Conservation (phyloP, 92 coral and sea anemone species). For the Heliopora coerulea region DNA sequence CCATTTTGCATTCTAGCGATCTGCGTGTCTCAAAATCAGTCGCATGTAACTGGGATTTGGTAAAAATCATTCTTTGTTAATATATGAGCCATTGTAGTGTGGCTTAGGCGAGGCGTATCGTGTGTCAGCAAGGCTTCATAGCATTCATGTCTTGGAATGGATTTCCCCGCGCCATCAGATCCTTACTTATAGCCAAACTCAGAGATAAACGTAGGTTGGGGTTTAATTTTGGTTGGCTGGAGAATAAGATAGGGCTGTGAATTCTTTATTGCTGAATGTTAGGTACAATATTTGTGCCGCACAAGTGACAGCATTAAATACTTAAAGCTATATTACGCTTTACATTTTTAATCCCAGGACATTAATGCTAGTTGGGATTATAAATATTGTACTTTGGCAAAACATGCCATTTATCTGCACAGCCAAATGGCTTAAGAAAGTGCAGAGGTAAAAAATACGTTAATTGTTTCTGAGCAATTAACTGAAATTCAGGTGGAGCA, state of each 20-base stretch:
- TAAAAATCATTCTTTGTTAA: neutral
- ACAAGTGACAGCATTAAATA: neutral
- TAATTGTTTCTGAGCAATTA: neutral
- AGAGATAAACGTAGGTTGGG: slow-evolving; percentile 1
- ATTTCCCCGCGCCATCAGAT: no score
- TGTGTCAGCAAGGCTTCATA: neutral
- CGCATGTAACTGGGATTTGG: neutral
- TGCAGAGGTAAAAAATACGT: neutral
- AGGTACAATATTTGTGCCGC: no score
- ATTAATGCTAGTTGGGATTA: neutral
- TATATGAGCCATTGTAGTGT: neutral
- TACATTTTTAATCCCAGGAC: neutral
- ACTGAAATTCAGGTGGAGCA: neutral
- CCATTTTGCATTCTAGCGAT: neutral
- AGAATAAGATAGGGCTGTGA: neutral
- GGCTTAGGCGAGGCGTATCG: neutral
- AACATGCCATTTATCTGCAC: no score
- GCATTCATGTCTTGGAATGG: no score
- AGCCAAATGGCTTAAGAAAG: neutral
- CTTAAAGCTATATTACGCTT: neutral
- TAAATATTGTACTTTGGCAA: no score
- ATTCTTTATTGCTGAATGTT: no score
- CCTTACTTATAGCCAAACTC: no score
- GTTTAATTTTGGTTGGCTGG: neutral
- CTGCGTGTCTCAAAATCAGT: neutral